Conservation (phyloP, 2,797 vertebrate species). For the Fundulus diaphanus region DNA sequence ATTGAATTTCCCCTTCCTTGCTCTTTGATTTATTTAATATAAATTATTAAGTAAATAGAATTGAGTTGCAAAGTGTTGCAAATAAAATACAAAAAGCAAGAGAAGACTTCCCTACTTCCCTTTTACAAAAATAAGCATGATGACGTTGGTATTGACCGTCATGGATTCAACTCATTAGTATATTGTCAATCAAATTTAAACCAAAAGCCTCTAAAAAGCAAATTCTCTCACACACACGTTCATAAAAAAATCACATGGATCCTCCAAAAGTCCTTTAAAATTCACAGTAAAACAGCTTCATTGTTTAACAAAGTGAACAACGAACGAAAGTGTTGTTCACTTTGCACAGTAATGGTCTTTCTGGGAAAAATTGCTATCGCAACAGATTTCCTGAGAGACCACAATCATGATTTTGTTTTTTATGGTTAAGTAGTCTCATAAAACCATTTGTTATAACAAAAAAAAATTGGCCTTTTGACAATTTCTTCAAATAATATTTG, state of each 20-base stretch:
- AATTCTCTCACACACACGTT: neutral
- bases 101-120: neutral
- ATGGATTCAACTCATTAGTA: neutral
- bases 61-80: neutral
- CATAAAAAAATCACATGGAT: neutral
- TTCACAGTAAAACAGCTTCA: neutral
- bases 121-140: neutral
- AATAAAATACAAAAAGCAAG: neutral
- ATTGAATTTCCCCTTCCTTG: neutral
- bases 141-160: neutral
- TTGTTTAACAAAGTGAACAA: neutral
- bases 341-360: neutral
- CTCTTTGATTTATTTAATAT: neutral
- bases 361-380: neutral
- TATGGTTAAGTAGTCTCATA: neutral
- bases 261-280: neutral
- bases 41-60: neutral
- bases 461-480: constrained; percentile 2
- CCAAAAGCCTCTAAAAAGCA: neutral
- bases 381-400: neutral
- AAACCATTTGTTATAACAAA: neutral
- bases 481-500: neutral
- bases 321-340: neutral
- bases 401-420: neutral
- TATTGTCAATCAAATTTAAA: neutral